These are phyloP conservation scores for Sesamia inferens DNA, from an alignment of 2,888 invertebrate genomes.

Conservation along the genomic window DNA sequence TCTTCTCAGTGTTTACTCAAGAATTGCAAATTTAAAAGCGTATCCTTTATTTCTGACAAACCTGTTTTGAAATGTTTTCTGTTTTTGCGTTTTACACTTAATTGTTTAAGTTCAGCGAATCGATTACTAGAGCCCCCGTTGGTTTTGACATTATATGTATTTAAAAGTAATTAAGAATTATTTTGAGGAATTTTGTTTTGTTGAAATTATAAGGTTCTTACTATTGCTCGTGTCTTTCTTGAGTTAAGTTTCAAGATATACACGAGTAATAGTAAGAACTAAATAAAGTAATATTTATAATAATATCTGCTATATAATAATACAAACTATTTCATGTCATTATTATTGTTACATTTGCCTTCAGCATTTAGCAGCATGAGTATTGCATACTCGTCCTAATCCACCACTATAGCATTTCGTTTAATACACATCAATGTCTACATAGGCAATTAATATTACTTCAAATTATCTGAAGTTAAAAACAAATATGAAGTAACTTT, in stretches of 20 bases:
- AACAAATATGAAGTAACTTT: constrained; percentile 16
- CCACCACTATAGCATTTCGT: no score
- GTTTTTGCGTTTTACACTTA: constrained; percentile 19
- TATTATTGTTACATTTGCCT: background rate
- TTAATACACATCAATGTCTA: background rate
- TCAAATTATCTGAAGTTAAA: constrained; percentile 7
- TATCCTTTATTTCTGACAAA: constrained; percentile 30
- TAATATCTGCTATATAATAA: no score
- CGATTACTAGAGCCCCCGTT: constrained; percentile 40
- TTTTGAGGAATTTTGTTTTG: constrained; percentile 22
- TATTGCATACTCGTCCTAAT: no score
- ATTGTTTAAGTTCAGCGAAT: constrained; percentile 51
- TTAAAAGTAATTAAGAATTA: constrained; percentile 17
- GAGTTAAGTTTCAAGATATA: background rate
- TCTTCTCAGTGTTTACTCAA: background rate
- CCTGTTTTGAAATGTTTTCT: constrained; percentile 41
- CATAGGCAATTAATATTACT: background rate
- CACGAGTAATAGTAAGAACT: no score
- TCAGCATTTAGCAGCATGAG: background rate
- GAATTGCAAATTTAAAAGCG: constrained; percentile 22
- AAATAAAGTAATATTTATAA: no score
- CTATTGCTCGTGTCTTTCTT: background rate
- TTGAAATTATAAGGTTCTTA: background rate
- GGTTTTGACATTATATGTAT: constrained; percentile 27
- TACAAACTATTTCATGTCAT: background rate